phyloP scores from a whole-genome alignment of 2,113 vertebrate genomes.

The Periophthalmodon schlosseri region DNA sequence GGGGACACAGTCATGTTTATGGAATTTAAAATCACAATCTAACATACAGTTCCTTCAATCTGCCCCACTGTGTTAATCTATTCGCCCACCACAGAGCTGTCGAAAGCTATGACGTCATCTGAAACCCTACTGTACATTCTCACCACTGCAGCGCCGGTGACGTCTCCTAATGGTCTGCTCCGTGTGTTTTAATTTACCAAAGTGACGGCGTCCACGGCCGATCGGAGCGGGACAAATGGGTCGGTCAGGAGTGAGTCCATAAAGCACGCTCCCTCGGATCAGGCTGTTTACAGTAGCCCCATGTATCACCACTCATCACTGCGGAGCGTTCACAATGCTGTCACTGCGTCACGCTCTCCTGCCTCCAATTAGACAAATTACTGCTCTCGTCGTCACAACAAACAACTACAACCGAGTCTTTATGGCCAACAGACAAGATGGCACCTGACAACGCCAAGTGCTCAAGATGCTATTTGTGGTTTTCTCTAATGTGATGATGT shows the following conservation, averaged over 20 bases:
- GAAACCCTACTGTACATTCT: not conserved
- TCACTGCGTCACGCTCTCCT: conserved; percentile 24
- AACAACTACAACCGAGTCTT: conserved; percentile 37
- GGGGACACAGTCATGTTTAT: no score
- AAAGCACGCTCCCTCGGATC: conserved; percentile 32
- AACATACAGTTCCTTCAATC: no score
- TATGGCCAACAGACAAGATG: conserved; percentile 53
- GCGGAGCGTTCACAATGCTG: conserved; percentile 11
- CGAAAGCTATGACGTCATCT: not conserved
- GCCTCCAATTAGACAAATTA: conserved; percentile 59
- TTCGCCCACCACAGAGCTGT: no score
- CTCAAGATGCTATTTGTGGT: not conserved
- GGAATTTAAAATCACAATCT: no score
- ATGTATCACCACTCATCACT: not conserved
- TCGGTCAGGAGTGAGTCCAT: not conserved
- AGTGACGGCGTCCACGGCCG: conserved; percentile 24
- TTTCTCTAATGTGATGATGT: not conserved
- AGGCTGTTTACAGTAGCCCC: conserved; percentile 20
- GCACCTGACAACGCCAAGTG: not conserved
- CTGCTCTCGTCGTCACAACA: conserved; percentile 54
- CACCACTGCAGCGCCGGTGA: not conserved
- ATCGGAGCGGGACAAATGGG: conserved; percentile 19
- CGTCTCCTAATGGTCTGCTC: not conserved
- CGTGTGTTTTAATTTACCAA: conserved; percentile 52
- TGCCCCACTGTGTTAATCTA: no score